A percentile compares a stretch with the other conserved stretches of the same genome.
Conservation (phyloP, 2,888 invertebrate species). For the Hirtodrosophila confusa region DNA sequence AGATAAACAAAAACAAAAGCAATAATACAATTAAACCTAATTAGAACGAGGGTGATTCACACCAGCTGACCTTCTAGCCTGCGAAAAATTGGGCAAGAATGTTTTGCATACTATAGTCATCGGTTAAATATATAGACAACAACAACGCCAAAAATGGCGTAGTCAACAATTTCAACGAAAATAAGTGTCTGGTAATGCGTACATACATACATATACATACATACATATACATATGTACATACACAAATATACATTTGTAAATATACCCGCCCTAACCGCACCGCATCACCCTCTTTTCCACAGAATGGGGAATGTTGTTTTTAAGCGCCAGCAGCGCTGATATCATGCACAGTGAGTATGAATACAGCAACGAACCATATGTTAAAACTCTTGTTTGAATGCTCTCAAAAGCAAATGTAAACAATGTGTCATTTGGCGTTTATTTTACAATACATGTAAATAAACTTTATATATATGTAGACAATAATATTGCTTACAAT, state of each 20-base stretch:
- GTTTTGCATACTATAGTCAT: constrained; percentile 56
- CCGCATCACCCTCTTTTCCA: constrained; percentile 1
- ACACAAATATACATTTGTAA: not conserved
- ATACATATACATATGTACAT: not conserved
- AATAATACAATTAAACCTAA: constrained; percentile 44
- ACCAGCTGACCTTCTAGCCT: constrained; percentile 58
- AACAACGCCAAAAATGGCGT: constrained; percentile 58
- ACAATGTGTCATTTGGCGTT: constrained; percentile 21
- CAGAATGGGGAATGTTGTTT: constrained; percentile 61
- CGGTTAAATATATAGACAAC: constrained; percentile 36
- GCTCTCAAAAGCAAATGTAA: constrained; percentile 19
- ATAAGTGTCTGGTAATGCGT: constrained; percentile 45
- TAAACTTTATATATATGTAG: no score
- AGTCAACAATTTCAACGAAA: constrained; percentile 56
- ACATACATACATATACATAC: not conserved
- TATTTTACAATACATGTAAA: constrained; percentile 15
- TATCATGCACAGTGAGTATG: constrained; percentile 41
- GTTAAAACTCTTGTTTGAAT: constrained; percentile 23
- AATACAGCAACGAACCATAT: constrained; percentile 65
- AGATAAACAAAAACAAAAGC: constrained; percentile 13
- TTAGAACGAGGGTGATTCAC: constrained; percentile 55
- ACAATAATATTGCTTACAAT: constrained; percentile 3
- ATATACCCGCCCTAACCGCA: constrained; percentile 17
- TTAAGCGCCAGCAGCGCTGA: constrained; percentile 54
- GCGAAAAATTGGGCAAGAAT: constrained; percentile 42